Conservation (phyloP, 2,888 invertebrate genomes). For the Stenoptilia bipunctidactyla region DNA sequence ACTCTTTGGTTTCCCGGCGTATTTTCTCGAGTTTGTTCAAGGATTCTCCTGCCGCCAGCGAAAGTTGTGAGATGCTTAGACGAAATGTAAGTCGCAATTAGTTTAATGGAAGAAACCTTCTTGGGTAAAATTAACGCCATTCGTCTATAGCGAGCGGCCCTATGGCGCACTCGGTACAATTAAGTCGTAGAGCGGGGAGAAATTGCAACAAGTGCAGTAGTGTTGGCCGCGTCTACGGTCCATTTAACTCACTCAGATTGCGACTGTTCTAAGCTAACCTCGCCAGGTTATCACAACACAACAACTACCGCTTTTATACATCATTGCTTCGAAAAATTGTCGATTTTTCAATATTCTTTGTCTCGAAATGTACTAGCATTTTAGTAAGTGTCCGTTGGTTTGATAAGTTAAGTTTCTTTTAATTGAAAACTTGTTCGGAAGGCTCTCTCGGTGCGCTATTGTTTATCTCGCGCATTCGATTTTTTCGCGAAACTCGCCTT, state of each 20-base stretch:
- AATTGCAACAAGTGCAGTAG: constrained; percentile 62
- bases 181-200: constrained; percentile 43
- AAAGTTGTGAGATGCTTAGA: constrained; percentile 60
- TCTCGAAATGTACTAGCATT: too few species aligned
- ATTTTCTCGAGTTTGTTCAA: constrained; percentile 56
- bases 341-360: constrained; percentile 4
- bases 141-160: constrained; percentile 51
- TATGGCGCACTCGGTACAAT: constrained; percentile 47
- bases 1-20: constrained; percentile 51
- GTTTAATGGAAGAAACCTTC: constrained; percentile 64
- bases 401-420: constrained; percentile 24
- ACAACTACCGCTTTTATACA: constrained; percentile 18
- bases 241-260: constrained; percentile 56
- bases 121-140: constrained; percentile 52
- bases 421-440: constrained; percentile 37
- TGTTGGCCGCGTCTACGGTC: constrained; percentile 42
- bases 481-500: constrained; percentile 30
- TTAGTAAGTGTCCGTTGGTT: background rate
- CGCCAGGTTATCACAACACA: constrained; percentile 29
- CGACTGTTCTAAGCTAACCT: constrained; percentile 36
- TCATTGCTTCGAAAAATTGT: constrained; percentile 12
- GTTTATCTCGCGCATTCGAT: constrained; percentile 32
- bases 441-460: constrained; percentile 27
- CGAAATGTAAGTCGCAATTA: constrained; percentile 67
- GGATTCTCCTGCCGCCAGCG: constrained; percentile 34